A percentile compares a stretch with the other conserved stretches of the same genome.
Evolutionary conservation across 1,140 invertebrate species (phyloP).

Genomic region (Delia radicum): DNA sequence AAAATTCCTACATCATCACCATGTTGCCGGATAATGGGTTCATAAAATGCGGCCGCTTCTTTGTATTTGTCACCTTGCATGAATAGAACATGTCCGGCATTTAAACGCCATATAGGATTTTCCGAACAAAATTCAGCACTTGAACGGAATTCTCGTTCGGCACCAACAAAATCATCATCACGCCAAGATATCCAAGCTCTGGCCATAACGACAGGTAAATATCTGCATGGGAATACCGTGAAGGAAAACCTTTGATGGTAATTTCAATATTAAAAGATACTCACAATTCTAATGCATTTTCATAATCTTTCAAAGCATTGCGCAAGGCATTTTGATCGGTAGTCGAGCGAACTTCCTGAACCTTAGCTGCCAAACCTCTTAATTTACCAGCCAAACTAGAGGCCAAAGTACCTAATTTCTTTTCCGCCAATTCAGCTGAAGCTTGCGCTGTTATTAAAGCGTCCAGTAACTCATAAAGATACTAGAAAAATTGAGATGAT

Average conservation of each 20-base stretch:
- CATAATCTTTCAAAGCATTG: conserved; percentile 88
- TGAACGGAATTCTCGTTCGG: conserved; percentile 92
- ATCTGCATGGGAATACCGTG: conserved; percentile 56
- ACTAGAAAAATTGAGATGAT: conserved; percentile 61
- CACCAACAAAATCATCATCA: conserved; percentile 91
- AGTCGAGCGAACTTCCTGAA: conserved; percentile 84
- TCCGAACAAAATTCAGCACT: conserved; percentile 98
- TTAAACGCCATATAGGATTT: conserved; percentile 94
- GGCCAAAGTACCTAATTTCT: conserved; percentile 94
- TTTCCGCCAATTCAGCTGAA: conserved; percentile 94
- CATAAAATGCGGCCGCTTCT: conserved; percentile 97
- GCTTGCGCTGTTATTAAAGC: conserved; percentile 97
- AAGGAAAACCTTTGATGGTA: not conserved
- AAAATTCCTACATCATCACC: conserved; percentile 77
- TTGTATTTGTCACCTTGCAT: conserved; percentile 99
- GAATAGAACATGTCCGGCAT: conserved; percentile 97
- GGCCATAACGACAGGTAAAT: conserved; percentile 95
- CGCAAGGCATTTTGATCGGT: conserved; percentile 88
- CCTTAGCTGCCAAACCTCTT: conserved; percentile 89
- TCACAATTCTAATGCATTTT: conserved; percentile 79
- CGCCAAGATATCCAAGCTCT: conserved; percentile 99
- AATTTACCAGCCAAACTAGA: conserved; percentile 88
- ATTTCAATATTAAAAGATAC: conserved; percentile 36
- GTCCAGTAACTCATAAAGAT: conserved; percentile 86
- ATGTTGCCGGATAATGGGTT: conserved; percentile 96